Base-by-base conservation (phyloP, 2,113 vertebrate species). In the Tapirus terrestris region DNA sequence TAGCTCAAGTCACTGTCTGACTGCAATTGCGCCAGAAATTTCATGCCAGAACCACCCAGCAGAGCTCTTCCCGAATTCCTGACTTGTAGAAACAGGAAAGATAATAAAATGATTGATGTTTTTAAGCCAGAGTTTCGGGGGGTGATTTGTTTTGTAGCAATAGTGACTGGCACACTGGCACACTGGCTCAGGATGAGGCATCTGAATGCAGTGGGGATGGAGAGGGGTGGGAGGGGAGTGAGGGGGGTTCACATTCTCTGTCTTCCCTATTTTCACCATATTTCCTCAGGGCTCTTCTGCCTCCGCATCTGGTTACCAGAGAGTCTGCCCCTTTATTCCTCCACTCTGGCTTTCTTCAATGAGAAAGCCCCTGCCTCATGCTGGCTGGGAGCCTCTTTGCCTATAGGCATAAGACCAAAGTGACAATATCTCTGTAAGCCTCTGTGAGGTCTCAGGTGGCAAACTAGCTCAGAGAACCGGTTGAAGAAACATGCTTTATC, bases 41-140 rank as follows among this genome's bases (percentile, higher is more conserved):
- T 95, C 25, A 80, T 14, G 48, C 72, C n/a, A 67, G 63, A 95
- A 68, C 20, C 36, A 16, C 25, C 31, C 65, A 79, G 29, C 9
- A 85, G 72, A 89, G 65, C 17, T 31, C 10, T 94, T 89, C 51
- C 72, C 20, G 7, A 94, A 96, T 85, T 93, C 43, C 39, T 72
- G 39, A 60, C 27, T 51, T 88, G 45, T 27, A 75, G 56, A 97
- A 94, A 90, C 48, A 82, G 33, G 53, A 65, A 51, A 73, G 31
- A 87, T 77, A 45, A 87, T 92, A 79, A 76, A 92, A 81, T 60
- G 53, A 39, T 53, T 51, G 43, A 45, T 56, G 14, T 86, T 92
- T 90, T 90, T 61, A 63, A 89, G 16, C 20, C 56, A 72, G 63
- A 86, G 45, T 67, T 82, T 80, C 67, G 8, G 17, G 23, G 68